Evolutionary conservation across 2,888 invertebrate genomes (phyloP), one percentile per base, ranked within the genome.

Genomic region (Clusia tigrina): DNA sequence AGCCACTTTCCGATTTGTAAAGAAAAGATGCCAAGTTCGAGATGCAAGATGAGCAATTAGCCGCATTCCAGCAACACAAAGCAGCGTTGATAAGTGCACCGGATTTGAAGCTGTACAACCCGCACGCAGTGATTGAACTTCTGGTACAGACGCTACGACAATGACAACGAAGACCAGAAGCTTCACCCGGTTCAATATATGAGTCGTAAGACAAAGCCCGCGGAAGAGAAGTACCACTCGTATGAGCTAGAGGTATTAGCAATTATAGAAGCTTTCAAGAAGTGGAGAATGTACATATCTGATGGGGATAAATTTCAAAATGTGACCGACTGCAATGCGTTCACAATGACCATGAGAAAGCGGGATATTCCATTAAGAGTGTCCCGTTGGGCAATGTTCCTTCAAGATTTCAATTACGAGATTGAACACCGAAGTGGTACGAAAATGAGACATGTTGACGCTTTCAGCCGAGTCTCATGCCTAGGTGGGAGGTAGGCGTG

Each of bases 101-200:
- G n/a, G n/a, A n/a, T n/a, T n/a, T n/a, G n/a, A n/a, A n/a, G n/a
- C n/a, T n/a, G n/a, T n/a, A n/a, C n/a, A n/a, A n/a, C n/a, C n/a
- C n/a, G n/a, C n/a, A n/a, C n/a, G n/a, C n/a, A n/a, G n/a, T n/a
- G n/a, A n/a, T n/a, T n/a, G n/a, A n/a, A n/a, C n/a, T n/a, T n/a
- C n/a, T n/a, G n/a, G n/a, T n/a, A n/a, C n/a, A n/a, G n/a, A n/a
- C n/a, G 48, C 48, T 5, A 6, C 48, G 5, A 54, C 6, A 54
- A 54, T 10, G 15, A 65, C 59, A 23, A 38, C 2, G 69, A 69
- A 9, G 66, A 70, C 37, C 52, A 57, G 15, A 22, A 23, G n/a
- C 62, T 70, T 24, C 73, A 72, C 20, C 71, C 70, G 0, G 58
- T 73, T 6, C 68, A 71, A 58, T 75, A 65, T 53, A 64, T 67